Base-by-base conservation (phyloP, 2,113 vertebrate species). In the Hippocampus abdominalis region DNA sequence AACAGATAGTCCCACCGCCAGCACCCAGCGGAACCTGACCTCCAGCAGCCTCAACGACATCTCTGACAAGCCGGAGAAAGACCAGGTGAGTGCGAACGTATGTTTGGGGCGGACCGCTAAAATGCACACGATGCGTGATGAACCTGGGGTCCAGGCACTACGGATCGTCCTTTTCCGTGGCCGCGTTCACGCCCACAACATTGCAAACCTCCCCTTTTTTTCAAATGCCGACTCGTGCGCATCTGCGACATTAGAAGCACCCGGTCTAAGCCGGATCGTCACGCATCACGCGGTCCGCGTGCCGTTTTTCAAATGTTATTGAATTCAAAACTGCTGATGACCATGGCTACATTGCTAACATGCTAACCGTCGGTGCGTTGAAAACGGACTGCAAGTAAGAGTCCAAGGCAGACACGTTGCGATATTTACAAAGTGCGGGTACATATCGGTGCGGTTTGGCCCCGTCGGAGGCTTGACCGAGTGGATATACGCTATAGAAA, bases 31-130 rank as follows among this genome's bases (percentile, higher is more conserved):
- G 75, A 95, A 97, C 88, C 84, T 98, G 91, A 92, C 94, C 16
- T 96, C 96, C 74, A 94, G 92, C 88, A 98, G 96, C 78, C 81
- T 98, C 81, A 97, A 95, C 0, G 96, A 99, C 88, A 95, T 99
- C 81, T 99, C 97, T 0, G 97, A 98, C 89, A 98, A 98, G 77
- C 97, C 97, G 1, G 96, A 98, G 48, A 98, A 97, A 75, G 96
- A 98, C 12, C 97, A 98, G 94, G 97, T 99, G 86, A 93, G 94
- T 74, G 11, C 23, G 21, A 53, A 53, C n/a, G 51, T 23, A n/a
- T 3, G 51, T 9, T 53, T 53, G 9, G 9, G 7, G 16, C 7
- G 1, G 48, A 49, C 48, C 18, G 46, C 3, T 46, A 46, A 46
- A 46, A 46, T 15, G 13, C 44, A 32, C 29, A 32, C 29, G 4